Conservation (phyloP, 2,888 invertebrate genomes). For the Amiota minor region DNA sequence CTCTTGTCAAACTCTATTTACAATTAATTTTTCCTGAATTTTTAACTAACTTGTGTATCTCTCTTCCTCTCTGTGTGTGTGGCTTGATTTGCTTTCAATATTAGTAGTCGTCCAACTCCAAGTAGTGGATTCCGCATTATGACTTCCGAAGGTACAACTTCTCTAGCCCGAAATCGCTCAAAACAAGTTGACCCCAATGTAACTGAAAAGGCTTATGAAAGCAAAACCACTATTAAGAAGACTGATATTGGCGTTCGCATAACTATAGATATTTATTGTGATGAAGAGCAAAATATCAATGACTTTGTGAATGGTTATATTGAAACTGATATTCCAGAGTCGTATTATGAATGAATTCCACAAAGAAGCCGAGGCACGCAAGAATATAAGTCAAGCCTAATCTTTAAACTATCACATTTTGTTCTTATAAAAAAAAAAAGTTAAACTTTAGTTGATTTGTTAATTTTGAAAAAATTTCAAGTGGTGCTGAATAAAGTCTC, state of each 20-base stretch:
- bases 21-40: too few species aligned
- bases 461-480: constrained; percentile 55
- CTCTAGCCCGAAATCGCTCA: constrained; percentile 30
- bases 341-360: constrained; percentile 70
- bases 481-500: constrained; percentile 13
- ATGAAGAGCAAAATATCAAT: constrained; percentile 59
- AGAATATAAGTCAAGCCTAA: constrained; percentile 37
- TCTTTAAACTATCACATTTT: not conserved
- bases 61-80: too few species aligned
- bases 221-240: constrained; percentile 71
- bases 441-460: constrained; percentile 36
- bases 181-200: not conserved
- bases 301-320: constrained; percentile 67
- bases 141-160: constrained; percentile 38
- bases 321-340: constrained; percentile 71
- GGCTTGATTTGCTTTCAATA: too few species aligned
- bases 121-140: constrained; percentile 41
- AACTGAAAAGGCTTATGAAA: constrained; percentile 62
- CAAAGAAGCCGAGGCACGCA: constrained; percentile 48
- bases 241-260: constrained; percentile 70
- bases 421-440: not conserved
- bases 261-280: constrained; percentile 69
- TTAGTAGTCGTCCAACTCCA: not conserved
- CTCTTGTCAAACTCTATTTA: too few species aligned
- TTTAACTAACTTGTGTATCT: too few species aligned